Evolutionary conservation across 2,113 vertebrate species (phyloP).

Genomic region (Indri indri): DNA sequence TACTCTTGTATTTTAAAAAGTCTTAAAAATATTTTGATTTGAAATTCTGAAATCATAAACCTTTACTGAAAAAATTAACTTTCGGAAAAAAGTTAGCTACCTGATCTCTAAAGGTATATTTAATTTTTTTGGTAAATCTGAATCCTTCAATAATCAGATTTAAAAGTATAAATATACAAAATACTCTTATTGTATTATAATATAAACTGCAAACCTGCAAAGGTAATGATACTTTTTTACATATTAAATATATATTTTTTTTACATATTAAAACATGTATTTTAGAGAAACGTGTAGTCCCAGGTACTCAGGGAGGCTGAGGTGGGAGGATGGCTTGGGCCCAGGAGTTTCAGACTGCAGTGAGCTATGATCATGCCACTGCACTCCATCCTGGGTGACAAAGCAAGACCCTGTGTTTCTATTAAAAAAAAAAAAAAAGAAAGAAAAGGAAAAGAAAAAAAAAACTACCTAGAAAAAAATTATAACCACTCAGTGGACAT

Average conservation of each 20-base stretch:
- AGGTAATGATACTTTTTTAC: background rate
- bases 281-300: background rate
- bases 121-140: background rate
- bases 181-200: background rate
- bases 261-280: background rate
- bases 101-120: background rate
- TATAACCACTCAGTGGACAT: constrained; percentile 44
- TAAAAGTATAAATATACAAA: background rate
- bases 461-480: constrained; percentile 63
- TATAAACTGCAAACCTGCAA: background rate
- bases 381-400: too few relatives aligned
- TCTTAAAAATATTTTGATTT: background rate
- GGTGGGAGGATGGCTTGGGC: too few relatives aligned
- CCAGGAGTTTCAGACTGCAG: too few relatives aligned
- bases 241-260: background rate
- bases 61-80: constrained; percentile 35
- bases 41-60: constrained; percentile 3
- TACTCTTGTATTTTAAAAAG: background rate
- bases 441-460: constrained; percentile 61
- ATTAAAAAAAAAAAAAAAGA: constrained; percentile 65
- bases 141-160: background rate
- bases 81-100: constrained; percentile 15
- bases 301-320: too few relatives aligned
- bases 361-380: too few relatives aligned
- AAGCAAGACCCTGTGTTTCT: constrained; percentile 26